Evolutionary conservation across 1,140 invertebrate species (phyloP).

Genomic region (Drosophila rhopaloa): DNA sequence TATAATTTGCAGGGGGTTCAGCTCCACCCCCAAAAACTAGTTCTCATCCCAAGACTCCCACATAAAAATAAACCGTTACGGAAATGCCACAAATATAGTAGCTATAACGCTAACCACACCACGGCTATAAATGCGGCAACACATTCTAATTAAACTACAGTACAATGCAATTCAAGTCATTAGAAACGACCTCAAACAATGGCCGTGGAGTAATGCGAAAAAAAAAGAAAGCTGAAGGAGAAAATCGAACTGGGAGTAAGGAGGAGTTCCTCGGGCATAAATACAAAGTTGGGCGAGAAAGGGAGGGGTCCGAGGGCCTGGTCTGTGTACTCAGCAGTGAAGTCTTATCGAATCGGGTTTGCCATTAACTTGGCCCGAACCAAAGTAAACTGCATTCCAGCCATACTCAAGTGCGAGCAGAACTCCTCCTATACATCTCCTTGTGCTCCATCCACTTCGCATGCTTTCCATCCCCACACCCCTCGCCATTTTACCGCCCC

Average conservation of each 20-base stretch:
- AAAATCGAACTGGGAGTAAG: conserved; percentile 16
- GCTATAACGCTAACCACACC: neutral
- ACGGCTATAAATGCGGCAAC: conserved; percentile 12
- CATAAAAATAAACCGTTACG: conserved; percentile 43
- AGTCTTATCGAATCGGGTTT: conserved; percentile 71
- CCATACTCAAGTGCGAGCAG: conserved; percentile 55
- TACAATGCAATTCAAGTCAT: conserved; percentile 57
- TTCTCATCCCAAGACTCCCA: conserved; percentile 43
- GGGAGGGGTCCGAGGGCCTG: conserved; percentile 11
- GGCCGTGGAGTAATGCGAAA: conserved; percentile 44
- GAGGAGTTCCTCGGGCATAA: conserved; percentile 14
- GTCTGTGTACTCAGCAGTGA: conserved; percentile 56
- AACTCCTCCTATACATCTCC: conserved; percentile 14
- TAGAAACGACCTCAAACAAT: conserved; percentile 66
- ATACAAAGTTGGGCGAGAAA: conserved; percentile 9
- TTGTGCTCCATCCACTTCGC: conserved; percentile 2
- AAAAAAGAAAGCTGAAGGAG: conserved; percentile 21
- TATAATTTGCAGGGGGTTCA: neutral
- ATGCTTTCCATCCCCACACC: conserved; percentile 6
- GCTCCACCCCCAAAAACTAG: conserved; percentile 5
- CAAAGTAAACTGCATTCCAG: conserved; percentile 65
- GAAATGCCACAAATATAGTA: conserved; percentile 38
- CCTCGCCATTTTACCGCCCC: neutral
- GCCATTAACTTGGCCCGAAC: conserved; percentile 66
- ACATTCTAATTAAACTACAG: conserved; percentile 66